Conservation (phyloP, 2,797 vertebrate species). For the Eulemur mongoz region DNA sequence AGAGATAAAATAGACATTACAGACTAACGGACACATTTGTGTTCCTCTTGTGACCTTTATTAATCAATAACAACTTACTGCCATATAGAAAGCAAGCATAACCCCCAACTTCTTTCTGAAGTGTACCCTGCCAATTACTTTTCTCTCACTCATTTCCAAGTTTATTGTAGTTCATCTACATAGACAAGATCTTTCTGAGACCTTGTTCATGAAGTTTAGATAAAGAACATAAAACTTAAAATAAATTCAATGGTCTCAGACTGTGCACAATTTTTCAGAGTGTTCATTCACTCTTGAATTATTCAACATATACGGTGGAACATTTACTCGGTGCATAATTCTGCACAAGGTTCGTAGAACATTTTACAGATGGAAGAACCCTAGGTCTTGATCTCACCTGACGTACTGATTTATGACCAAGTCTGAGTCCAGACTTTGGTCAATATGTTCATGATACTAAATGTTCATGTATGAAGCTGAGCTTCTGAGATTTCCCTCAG, state of each 20-base stretch:
- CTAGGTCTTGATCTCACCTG: background rate
- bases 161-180: background rate
- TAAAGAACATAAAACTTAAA: slow-evolving; percentile 20
- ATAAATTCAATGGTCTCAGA: background rate
- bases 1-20: background rate
- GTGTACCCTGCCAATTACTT: background rate
- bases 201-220: background rate
- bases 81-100: background rate
- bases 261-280: background rate
- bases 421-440: background rate
- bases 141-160: background rate
- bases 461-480: background rate
- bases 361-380: background rate
- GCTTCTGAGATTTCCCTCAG: background rate
- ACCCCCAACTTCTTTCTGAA: background rate
- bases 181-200: background rate
- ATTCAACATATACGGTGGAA: background rate
- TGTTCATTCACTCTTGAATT: slow-evolving; percentile 22
- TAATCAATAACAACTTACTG: background rate
- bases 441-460: background rate
- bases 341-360: background rate
- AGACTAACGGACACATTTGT: background rate
- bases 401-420: background rate
- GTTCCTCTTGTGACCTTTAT: background rate
- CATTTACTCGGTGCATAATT: background rate